These are phyloP conservation scores for Cantharis nigra DNA, from an alignment of 2,888 invertebrate genomes.

Conservation along the genomic window DNA sequence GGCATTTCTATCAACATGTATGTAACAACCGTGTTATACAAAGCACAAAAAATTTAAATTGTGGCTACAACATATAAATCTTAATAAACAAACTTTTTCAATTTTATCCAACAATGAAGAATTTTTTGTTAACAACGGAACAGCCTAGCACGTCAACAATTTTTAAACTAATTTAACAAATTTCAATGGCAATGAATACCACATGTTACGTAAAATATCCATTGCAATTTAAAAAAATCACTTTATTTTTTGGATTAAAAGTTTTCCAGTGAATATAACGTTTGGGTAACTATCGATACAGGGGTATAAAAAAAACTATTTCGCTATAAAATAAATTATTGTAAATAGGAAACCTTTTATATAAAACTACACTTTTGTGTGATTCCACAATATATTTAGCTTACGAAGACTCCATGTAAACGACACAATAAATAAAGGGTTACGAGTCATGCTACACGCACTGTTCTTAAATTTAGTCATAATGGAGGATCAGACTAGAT, in stretches of 20 bases:
- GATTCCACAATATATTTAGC: neutral
- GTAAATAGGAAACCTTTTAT: neutral
- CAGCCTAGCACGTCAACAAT: neutral
- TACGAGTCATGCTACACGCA: slow-evolving; percentile 13
- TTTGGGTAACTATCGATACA: neutral
- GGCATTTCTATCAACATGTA: neutral
- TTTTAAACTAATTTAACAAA: neutral
- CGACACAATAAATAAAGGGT: slow-evolving; percentile 20
- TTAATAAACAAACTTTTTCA: neutral
- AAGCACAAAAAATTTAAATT: neutral
- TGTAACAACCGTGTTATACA: neutral
- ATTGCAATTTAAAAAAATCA: neutral
- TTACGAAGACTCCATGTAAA: slow-evolving; percentile 13
- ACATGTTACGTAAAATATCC: neutral
- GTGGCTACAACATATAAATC: neutral
- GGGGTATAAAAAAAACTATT: neutral
- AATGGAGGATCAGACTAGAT: neutral
- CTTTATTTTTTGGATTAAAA: neutral
- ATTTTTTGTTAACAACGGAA: neutral
- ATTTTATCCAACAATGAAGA: neutral
- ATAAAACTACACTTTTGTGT: neutral
- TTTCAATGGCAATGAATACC: neutral
- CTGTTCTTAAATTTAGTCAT: slow-evolving; percentile 16
- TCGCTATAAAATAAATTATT: neutral
- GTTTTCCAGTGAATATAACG: neutral